Conservation (phyloP, 2,797 vertebrate species). For the Spinus pinus region DNA sequence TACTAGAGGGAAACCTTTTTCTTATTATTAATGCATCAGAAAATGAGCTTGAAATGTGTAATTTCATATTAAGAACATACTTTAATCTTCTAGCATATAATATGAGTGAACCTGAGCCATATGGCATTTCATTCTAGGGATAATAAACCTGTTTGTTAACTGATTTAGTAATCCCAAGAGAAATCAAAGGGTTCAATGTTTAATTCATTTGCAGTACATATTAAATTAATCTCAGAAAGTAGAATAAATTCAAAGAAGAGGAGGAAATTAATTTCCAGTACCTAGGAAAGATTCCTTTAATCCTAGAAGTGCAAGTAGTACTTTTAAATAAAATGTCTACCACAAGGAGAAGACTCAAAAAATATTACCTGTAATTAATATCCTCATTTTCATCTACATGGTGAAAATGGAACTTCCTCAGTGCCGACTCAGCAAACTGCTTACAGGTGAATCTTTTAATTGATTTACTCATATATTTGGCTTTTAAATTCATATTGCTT, state of each 20-base stretch:
- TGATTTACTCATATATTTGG: neutral
- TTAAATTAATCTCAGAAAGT: neutral
- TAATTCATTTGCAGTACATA: neutral
- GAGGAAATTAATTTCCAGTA: slow-evolving; percentile 5
- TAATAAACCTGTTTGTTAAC: slow-evolving; percentile 25
- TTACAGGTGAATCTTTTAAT: slow-evolving; percentile 37
- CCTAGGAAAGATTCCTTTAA: neutral
- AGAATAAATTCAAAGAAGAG: slow-evolving; percentile 14
- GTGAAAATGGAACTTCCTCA: slow-evolving; percentile 16
- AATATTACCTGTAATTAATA: slow-evolving; percentile 40
- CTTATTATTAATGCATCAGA: neutral
- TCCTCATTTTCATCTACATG: neutral
- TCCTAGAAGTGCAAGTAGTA: neutral
- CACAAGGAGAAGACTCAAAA: neutral
- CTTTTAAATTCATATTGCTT: slow-evolving; percentile 20
- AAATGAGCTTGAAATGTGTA: neutral
- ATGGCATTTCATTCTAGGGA: neutral
- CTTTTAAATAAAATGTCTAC: slow-evolving; percentile 14
- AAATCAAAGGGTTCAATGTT: neutral
- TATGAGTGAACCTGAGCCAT: neutral
- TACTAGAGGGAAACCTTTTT: neutral
- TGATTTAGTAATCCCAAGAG: slow-evolving; percentile 6
- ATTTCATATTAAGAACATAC: neutral
- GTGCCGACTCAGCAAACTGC: slow-evolving; percentile 22
- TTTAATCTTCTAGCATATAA: neutral